Percentiles rank a stretch among this genome's conserved stretches.
phyloP scores from a whole-genome alignment of 2,113 vertebrate species.

The Pogonocichla stellata region DNA sequence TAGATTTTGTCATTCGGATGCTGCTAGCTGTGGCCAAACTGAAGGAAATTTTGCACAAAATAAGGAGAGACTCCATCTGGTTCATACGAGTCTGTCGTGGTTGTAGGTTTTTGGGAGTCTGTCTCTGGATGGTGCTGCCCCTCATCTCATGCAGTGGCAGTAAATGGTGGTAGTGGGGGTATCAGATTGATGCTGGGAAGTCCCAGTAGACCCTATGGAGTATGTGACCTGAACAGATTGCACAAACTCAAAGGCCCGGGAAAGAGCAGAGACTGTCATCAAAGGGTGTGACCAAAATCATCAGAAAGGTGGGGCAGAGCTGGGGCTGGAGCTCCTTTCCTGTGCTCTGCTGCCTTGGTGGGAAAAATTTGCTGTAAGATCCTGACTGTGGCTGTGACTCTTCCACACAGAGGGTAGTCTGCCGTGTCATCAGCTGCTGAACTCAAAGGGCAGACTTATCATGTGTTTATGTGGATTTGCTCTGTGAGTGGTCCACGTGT shows the following conservation, averaged over 20 bases:
- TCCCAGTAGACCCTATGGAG: not conserved
- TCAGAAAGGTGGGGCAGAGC: not conserved
- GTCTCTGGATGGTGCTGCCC: not conserved
- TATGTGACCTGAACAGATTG: not conserved
- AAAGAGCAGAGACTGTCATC: not conserved
- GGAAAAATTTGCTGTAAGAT: not conserved
- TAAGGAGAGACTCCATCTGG: not conserved
- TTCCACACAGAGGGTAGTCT: rapidly evolving
- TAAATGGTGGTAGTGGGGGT: not conserved
- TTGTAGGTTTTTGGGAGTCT: not conserved
- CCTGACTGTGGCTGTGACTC: not conserved
- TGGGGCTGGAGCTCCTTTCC: not conserved
- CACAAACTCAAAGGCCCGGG: not conserved
- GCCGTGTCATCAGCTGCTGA: not conserved
- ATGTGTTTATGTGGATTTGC: not conserved
- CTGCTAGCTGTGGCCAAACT: not conserved
- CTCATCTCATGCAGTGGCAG: not conserved
- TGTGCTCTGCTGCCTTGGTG: not conserved
- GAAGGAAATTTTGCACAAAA: not conserved
- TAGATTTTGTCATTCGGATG: not conserved
- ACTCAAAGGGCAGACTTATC: not conserved
- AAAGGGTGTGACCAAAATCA: not conserved
- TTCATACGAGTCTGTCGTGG: not conserved
- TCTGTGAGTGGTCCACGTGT: not conserved
- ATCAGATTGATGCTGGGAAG: not conserved